Evolutionary conservation across 1,140 invertebrate genomes (phyloP).

Genomic region (Drosophila lowei): DNA sequence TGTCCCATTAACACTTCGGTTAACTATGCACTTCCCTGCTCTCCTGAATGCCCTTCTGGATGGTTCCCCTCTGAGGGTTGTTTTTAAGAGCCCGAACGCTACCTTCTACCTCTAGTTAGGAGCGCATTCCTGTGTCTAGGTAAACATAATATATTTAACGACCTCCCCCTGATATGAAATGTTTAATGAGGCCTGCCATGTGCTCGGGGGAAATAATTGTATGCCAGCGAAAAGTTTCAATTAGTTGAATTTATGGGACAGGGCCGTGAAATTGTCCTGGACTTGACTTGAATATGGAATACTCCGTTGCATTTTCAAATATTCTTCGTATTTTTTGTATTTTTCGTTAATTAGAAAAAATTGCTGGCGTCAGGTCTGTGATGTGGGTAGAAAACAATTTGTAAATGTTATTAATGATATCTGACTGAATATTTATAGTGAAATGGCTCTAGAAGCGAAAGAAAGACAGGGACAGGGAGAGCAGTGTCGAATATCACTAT

Average conservation of each 20-base stretch:
- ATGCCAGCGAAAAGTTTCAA: slow-evolving; percentile 65
- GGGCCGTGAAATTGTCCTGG: slow-evolving; percentile 33
- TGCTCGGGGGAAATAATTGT: slow-evolving; percentile 44
- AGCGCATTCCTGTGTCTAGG: slow-evolving; percentile 43
- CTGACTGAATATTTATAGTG: neutral
- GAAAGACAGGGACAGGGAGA: no score
- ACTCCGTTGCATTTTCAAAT: slow-evolving; percentile 22
- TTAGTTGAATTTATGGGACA: slow-evolving; percentile 68
- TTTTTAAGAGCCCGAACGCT: slow-evolving; percentile 36
- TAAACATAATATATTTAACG: slow-evolving; percentile 46
- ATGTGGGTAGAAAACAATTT: slow-evolving; percentile 38
- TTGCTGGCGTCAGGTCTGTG: slow-evolving; percentile 29
- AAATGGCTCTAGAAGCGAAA: neutral
- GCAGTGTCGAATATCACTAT: no score
- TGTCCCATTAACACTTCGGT: slow-evolving; percentile 76
- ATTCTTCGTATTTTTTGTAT: slow-evolving; percentile 25
- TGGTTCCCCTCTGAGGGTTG: slow-evolving; percentile 43
- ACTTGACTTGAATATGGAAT: slow-evolving; percentile 11
- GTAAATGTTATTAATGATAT: slow-evolving; percentile 24
- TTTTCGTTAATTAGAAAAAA: slow-evolving; percentile 63
- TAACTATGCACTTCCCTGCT: slow-evolving; percentile 45
- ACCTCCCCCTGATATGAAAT: slow-evolving; percentile 60
- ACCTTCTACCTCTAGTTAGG: slow-evolving; percentile 19
- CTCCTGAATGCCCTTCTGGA: neutral
- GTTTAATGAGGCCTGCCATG: slow-evolving; percentile 67